Base-by-base conservation (phyloP, 2,797 vertebrate species). In the Zalophus californianus region DNA sequence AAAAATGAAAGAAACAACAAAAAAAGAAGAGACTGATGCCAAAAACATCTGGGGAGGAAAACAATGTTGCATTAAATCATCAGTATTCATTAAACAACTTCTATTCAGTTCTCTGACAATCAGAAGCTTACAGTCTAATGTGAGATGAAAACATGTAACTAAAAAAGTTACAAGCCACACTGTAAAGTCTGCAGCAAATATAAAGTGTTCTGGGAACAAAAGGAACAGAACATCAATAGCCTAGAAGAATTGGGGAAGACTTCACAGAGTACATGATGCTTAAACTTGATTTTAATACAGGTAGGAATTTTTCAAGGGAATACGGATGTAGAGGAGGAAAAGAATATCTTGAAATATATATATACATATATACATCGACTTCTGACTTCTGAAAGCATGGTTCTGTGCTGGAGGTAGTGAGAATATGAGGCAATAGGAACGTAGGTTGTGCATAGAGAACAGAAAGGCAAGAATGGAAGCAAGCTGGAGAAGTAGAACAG, bases 231-330 rank as follows among this genome's bases (percentile, higher is more conserved):
- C 50, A 60, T 35, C 25, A n/a, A 13, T 75, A 64, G 13, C 62
- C 21, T 86, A 35, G 16, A 52, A 94, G 79, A 94, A 86, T 10
- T 14, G 58, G 66, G 77, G 13, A 68, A 84, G 35, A 0, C 56
- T 50, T 93, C 41, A 38, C 15, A 4, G 2, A 72, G 29, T 82
- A 68, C 10, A 10, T 88, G 11, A 82, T 27, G 7, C 35, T 90
- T 96, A 73, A 86, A 80, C 32, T 77, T 86, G 44, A 21, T 85
- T 93, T 92, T 84, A 90, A 78, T 15, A 90, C 11, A 25, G 64
- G 6, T 35, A 56, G 9, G 21, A 88, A 88, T 56, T 66, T 95
- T 83, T 89, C 72, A 92, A 96, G 72, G 58, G 70, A 85, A 86
- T 86, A 68, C 13, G 9, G 16, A 3, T 68, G 4, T 32, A 84